Base-by-base conservation (phyloP, 2,113 vertebrate genomes). In the Manacus vitellinus region DNA sequence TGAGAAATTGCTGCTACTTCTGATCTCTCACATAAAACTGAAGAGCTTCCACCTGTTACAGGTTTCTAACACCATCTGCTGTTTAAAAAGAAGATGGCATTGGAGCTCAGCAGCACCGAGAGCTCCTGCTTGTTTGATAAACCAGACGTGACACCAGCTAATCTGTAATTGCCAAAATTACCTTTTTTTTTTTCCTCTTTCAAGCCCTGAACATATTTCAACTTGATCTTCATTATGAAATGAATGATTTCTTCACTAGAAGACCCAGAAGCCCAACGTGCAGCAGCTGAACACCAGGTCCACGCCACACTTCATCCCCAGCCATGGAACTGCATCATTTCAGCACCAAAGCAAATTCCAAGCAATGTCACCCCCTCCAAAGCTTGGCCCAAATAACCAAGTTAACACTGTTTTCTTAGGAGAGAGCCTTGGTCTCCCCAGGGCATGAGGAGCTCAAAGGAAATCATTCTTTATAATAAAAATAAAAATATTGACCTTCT, bases 11-110 rank as follows among this genome's bases (percentile, higher is more conserved):
- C 94, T 90, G 89, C 93, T 94, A 68, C 95, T 96, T 96, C 94
- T 92, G 95, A 92, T 96, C 93, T 75, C 54, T 81, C 84, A 8
- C 84, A 89, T 92, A 88, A 93, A 96, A 87, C 85, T 33, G 88
- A 93, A 94, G 92, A 93, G 74, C 68, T 89, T 91, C 93, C 95
- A 95, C 96, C 97, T 98, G 97, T 93, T 89, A 96, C 96, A 97
- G 97, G 97, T 89, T 97, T 97, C 68, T 91, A 77, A 95, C 97
- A 98, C 98, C 98, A 98, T 96, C 98, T 98, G 98, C 97, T 97
- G 98, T 97, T 95, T 94, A 75, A 94, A 97, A 86, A 67, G 47
- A 93, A 95, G 97, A 98, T 86, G 94, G 61, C 97, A 97, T 37
- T 88, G 49, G 84, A 92, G 85, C 89, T 55, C 13, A 23, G 70